Percentiles rank a stretch among this genome's conserved stretches.
Conservation (phyloP, 2,113 vertebrate species). For the Oplegnathus fasciatus region DNA sequence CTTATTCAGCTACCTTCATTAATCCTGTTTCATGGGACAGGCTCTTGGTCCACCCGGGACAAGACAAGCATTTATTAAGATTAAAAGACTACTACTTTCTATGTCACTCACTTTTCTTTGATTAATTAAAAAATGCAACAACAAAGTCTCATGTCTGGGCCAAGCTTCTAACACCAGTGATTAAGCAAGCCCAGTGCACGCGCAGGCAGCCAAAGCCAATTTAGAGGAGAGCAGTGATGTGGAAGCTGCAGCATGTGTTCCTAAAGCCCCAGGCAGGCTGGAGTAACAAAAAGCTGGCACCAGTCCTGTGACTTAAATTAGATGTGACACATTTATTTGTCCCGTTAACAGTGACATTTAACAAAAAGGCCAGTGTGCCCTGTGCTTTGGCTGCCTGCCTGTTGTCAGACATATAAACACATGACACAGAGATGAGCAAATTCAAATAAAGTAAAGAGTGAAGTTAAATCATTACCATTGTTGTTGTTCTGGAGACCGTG, state of each 20-base stretch:
- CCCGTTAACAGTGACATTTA: slow-evolving; percentile 10
- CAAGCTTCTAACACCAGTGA: slow-evolving; percentile 43
- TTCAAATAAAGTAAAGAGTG: neutral
- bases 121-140: slow-evolving; percentile 37
- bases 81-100: neutral
- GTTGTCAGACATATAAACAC: neutral
- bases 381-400: neutral
- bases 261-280: slow-evolving; percentile 29
- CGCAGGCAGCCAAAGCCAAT: slow-evolving; percentile 27
- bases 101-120: neutral
- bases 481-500: slow-evolving; percentile 19
- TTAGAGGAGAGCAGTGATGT: slow-evolving; percentile 34
- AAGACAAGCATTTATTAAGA: neutral
- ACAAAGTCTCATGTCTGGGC: neutral
- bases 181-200: slow-evolving; percentile 24
- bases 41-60: neutral
- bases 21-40: neutral
- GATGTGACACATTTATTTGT: slow-evolving; percentile 40
- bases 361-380: neutral
- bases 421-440: neutral
- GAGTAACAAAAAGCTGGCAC: slow-evolving; percentile 21
- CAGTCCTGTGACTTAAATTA: slow-evolving; percentile 41
- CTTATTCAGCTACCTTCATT: slow-evolving; percentile 9
- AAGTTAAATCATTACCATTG: slow-evolving; percentile 70
- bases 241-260: slow-evolving; percentile 52